Base-by-base conservation (phyloP, 2,888 invertebrate genomes). In the Carabus problematicus region DNA sequence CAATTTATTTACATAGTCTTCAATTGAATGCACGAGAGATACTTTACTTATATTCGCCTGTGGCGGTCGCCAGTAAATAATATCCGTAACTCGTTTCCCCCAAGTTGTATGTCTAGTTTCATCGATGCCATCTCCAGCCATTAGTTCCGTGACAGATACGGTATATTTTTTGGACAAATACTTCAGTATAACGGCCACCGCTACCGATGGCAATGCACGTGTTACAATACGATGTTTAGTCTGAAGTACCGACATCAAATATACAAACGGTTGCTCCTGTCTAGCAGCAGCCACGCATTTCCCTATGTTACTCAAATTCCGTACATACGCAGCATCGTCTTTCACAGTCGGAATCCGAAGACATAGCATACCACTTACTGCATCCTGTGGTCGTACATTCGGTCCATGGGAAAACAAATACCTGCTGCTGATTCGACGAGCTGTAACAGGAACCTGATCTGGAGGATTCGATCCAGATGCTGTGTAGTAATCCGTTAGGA, bases 1-100 rank as follows among this genome's bases (percentile, higher is more conserved):
- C 2, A 54, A 54, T 54, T 54, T 54, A 12, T 16, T 45, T 12
- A 45, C 42, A 3, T 54, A n/a, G 2, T 16, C 3, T 11, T 14
- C 55, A 54, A 19, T 12, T 62, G 18, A 45, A 45, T 45, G 11
- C 7, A 49, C 29, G 29, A 52, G 40, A 60, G 56, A 68, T 40
- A 52, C 73, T 88, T 85, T 79, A 91, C 91, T 88, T 72, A 90
- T 90, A 79, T 91, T 91, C 64, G 91, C 90, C 79, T 91, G 91
- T 0, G 91, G 90, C 9, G 91, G 91, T 73, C 90, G 83, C 90
- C 90, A 91, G 76, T 90, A 91, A 64, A 91, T 81, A 0, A 88
- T 86, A 47, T 85, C 84, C 3, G 85, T 85, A 0, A 91, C 84
- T 8, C 86, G 84, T 71, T 90, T 88, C 0, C 90, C 89, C 85